Percentiles rank a stretch among this genome's conserved stretches.
Conservation (phyloP, 2,113 vertebrate genomes). For the Callorhinus ursinus region DNA sequence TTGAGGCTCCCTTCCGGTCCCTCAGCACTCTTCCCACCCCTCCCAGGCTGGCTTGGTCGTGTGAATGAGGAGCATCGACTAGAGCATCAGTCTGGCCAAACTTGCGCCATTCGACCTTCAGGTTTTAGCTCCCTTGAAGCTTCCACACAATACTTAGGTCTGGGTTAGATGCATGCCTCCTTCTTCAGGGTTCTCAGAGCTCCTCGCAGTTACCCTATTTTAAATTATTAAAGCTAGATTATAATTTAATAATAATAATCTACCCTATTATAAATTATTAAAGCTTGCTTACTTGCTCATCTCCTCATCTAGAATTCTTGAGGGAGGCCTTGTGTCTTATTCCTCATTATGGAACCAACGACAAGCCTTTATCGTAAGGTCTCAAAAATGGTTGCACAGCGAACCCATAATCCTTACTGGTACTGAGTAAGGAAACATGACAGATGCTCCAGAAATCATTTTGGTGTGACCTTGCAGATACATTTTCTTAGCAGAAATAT, state of each 20-base stretch:
- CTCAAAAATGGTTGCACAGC: background rate
- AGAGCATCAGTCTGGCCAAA: background rate
- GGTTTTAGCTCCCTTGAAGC: background rate
- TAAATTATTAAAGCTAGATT: background rate
- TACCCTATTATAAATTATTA: background rate
- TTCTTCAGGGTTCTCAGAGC: background rate
- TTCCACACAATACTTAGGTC: background rate
- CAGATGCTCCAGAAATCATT: background rate
- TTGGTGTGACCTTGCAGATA: background rate
- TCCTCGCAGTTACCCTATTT: fast-evolving
- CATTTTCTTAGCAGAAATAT: background rate
- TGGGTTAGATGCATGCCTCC: background rate
- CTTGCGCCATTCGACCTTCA: background rate
- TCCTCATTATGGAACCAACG: background rate
- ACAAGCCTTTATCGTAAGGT: background rate
- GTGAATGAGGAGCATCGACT: background rate
- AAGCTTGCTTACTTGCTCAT: background rate
- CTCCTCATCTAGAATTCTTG: background rate
- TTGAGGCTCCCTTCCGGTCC: background rate
- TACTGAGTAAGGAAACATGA: background rate
- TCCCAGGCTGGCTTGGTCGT: background rate
- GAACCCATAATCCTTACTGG: background rate
- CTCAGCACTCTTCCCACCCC: background rate
- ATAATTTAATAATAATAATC: background rate
- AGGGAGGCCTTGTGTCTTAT: background rate